These are phyloP conservation scores for Hipposideros armiger DNA, from an alignment of 2,113 vertebrate species.

Conservation along the genomic window DNA sequence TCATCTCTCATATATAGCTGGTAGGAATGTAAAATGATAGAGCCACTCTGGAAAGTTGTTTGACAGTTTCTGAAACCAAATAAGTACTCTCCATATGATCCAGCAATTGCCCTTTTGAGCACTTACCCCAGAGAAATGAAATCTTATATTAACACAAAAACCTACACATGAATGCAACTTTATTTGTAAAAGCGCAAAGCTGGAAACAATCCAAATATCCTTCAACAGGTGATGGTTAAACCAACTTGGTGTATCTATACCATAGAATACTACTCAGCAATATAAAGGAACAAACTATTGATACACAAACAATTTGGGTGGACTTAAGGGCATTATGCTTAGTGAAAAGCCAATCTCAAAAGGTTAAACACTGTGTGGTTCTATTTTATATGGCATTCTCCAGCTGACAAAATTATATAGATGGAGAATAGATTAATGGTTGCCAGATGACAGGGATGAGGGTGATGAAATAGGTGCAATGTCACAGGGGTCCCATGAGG, in stretches of 20 bases:
- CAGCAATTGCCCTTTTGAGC: background rate
- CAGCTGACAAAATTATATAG: background rate
- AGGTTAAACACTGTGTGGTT: background rate
- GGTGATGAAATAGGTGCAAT: background rate
- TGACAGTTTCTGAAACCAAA: background rate
- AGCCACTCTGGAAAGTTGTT: background rate
- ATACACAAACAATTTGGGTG: background rate
- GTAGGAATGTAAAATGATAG: background rate
- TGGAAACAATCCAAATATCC: background rate
- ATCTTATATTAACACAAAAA: background rate
- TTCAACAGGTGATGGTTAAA: background rate
- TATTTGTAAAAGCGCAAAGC: background rate
- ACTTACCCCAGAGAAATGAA: constrained; percentile 10
- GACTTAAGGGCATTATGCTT: background rate
- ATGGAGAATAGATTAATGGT: background rate
- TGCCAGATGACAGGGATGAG: background rate
- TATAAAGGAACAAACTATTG: background rate
- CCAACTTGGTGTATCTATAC: background rate
- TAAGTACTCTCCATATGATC: background rate
- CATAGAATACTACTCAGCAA: background rate
- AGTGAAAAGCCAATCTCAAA: background rate
- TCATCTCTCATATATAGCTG: no score
- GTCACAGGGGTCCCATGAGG: background rate
- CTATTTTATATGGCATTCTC: background rate
- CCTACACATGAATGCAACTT: background rate